phyloP scores from a whole-genome alignment of 2,888 invertebrate genomes.

The Tachina fera region DNA sequence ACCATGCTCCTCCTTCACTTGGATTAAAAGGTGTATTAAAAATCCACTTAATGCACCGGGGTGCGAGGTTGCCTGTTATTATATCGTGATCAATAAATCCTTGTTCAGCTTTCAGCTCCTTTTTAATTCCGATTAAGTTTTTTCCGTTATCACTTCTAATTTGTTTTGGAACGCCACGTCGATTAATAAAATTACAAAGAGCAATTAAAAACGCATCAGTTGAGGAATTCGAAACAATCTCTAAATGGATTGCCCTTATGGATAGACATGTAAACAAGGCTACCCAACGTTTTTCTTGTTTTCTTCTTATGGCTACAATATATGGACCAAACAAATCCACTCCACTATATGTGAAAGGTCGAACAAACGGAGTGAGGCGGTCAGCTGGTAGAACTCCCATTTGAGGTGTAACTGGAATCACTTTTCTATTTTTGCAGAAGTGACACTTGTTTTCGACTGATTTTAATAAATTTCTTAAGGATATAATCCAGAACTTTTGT shows the following conservation, averaged over 20 bases:
- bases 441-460: too few relatives aligned
- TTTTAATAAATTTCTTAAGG: too few relatives aligned
- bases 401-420: not conserved
- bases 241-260: not conserved
- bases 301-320: not conserved
- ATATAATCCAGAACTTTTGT: too few relatives aligned
- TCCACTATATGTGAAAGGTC: constrained; percentile 66
- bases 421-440: too few relatives aligned
- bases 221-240: not conserved
- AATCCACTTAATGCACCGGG: too few relatives aligned
- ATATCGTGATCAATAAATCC: not conserved
- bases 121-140: not conserved
- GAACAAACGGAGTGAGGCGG: constrained; percentile 2
- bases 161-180: too few relatives aligned
- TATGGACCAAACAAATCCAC: constrained; percentile 45
- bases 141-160: constrained; percentile 1
- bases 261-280: not conserved
- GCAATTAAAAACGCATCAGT: not conserved
- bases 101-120: not conserved
- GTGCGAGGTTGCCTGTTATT: too few relatives aligned
- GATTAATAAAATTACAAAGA: not conserved
- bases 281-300: not conserved
- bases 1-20: too few relatives aligned
- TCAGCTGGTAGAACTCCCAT: constrained; percentile 8
- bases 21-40: too few relatives aligned